Evolutionary conservation across 2,113 vertebrate genomes (phyloP).

Genomic region (Neodon shergylaensis): DNA sequence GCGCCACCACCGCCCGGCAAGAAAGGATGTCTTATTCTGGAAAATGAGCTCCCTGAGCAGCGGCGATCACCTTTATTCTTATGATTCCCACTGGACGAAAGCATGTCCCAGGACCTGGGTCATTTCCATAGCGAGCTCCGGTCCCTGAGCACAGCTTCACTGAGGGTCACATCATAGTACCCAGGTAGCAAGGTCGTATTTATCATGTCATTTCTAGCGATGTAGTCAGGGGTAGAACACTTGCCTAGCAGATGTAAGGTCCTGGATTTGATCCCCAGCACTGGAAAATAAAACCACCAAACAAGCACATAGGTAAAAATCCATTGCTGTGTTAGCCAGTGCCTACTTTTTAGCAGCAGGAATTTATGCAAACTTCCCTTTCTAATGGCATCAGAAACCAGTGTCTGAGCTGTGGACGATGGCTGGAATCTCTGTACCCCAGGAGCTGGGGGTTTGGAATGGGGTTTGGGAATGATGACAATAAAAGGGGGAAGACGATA

Average conservation of each 20-base stretch:
- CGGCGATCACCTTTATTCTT: background rate
- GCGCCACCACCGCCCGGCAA: too few relatives aligned
- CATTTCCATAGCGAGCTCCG: background rate
- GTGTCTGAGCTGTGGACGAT: slow-evolving; percentile 49
- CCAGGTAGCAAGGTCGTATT: slow-evolving; percentile 64
- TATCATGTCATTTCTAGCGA: background rate
- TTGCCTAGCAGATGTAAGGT: background rate
- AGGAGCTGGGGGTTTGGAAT: background rate
- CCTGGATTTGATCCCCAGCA: background rate
- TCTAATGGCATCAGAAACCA: slow-evolving; percentile 39
- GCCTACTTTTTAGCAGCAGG: slow-evolving; percentile 24
- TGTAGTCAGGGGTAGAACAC: background rate
- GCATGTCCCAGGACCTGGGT: background rate
- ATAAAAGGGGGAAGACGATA: slow-evolving; percentile 56
- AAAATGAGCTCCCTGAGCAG: background rate
- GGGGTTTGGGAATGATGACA: slow-evolving; percentile 15
- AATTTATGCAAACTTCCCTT: slow-evolving; percentile 63
- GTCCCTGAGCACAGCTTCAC: slow-evolving; percentile 12
- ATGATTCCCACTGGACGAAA: background rate
- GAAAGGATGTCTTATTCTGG: background rate
- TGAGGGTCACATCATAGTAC: background rate
- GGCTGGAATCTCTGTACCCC: slow-evolving; percentile 3
- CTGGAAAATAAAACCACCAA: background rate
- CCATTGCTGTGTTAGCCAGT: slow-evolving; percentile 28
- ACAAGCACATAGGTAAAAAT: background rate